These are phyloP conservation scores for Momotus momota DNA, from an alignment of 2,797 vertebrate genomes.

Conservation along the genomic window DNA sequence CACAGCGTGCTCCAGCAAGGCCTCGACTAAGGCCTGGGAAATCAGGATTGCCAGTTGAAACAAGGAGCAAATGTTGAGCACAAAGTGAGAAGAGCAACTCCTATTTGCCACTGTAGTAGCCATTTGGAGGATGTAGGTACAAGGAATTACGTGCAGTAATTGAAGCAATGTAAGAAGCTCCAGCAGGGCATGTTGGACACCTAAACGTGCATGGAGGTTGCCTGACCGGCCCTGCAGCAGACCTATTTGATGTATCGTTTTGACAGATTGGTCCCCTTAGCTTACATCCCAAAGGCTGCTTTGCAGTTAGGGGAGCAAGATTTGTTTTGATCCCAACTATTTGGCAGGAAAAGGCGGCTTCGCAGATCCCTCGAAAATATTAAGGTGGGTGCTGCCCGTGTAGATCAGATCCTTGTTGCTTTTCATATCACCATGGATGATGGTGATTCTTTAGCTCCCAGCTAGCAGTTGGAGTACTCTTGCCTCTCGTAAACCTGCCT, in stretches of 20 bases:
- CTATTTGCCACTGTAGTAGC: not conserved
- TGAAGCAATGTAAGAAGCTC: not conserved
- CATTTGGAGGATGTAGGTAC: not conserved
- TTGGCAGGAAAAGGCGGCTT: not conserved
- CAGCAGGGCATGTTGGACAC: not conserved
- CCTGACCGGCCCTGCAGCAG: not conserved
- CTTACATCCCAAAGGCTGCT: not conserved
- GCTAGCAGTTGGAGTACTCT: accelerated
- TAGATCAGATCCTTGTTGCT: not conserved
- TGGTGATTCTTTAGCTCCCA: not conserved
- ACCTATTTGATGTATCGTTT: not conserved
- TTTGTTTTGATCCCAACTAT: no score
- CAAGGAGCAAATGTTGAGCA: accelerated
- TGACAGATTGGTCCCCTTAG: not conserved
- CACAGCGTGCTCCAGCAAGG: accelerated
- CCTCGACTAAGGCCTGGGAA: accelerated
- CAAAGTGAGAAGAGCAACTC: not conserved
- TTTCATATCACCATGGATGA: not conserved
- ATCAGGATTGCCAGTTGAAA: not conserved
- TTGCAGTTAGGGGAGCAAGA: not conserved
- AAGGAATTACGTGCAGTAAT: not conserved
- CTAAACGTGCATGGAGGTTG: accelerated
- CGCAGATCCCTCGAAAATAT: not conserved
- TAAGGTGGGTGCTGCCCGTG: not conserved
- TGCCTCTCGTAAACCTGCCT: not conserved